Evolutionary conservation across 2,888 invertebrate species (phyloP).

Genomic region (Heliconius cydno): DNA sequence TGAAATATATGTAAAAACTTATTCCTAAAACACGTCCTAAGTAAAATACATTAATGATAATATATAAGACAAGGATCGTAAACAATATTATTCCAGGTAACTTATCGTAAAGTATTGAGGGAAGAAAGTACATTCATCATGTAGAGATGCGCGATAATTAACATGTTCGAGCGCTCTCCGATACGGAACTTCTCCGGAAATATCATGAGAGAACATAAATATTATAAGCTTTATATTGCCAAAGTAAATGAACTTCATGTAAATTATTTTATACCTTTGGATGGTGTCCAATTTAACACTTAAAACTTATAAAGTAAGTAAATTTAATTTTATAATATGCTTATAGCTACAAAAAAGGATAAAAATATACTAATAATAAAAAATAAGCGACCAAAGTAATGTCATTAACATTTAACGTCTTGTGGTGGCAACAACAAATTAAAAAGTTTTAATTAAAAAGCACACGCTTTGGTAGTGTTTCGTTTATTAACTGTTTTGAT

Average conservation of each 20-base stretch:
- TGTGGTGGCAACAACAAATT: slow-evolving; percentile 36
- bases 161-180: slow-evolving; percentile 35
- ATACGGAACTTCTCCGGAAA: slow-evolving; percentile 29
- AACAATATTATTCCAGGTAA: slow-evolving; percentile 23
- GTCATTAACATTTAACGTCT: slow-evolving; percentile 32
- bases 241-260: neutral
- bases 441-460: slow-evolving; percentile 44
- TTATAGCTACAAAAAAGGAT: neutral
- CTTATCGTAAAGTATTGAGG: slow-evolving; percentile 25
- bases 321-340: neutral
- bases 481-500: slow-evolving; percentile 1
- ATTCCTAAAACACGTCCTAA: neutral
- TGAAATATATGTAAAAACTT: neutral
- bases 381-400: slow-evolving; percentile 24
- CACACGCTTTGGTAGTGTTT: slow-evolving; percentile 29
- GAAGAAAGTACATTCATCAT: slow-evolving; percentile 47
- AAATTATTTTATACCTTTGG: neutral
- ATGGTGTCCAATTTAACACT: slow-evolving; percentile 1
- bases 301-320: neutral
- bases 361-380: slow-evolving; percentile 12
- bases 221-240: slow-evolving; percentile 17
- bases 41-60: slow-evolving; percentile 6
- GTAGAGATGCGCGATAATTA: slow-evolving; percentile 42
- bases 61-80: slow-evolving; percentile 5
- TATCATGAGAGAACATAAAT: slow-evolving; percentile 24